Evolutionary conservation across 2,888 invertebrate genomes (phyloP), one percentile per base, ranked within the genome.

Genomic region (Acanthacorydalis orientalis): DNA sequence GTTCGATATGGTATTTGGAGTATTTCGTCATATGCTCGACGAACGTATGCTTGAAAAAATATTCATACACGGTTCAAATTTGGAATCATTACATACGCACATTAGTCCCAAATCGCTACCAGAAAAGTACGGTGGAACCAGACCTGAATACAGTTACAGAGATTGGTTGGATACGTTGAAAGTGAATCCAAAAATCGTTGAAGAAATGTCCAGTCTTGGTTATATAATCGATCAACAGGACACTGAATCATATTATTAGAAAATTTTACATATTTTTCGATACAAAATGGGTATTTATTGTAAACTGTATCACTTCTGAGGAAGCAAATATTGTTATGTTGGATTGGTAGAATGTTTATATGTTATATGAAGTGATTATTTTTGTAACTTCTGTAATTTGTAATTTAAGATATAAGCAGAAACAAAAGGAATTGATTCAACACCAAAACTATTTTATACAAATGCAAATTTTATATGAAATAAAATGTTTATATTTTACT

Each of bases 21-120:
- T 86, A 14, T 86, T 88, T 63, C 85, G 83, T 56, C 86, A 87
- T 0, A 68, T 88, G 23, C 65, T 88, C 23, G 79, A 77, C 57
- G 64, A 75, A 1, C 60, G 69, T 32, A 86, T 85, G 83, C 72
- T 72, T 10, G 72, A 78, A 15, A 69, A 67, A 39, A 60, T 73
- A 7, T 71, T 62, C 52, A 80, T 83, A 64, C 88, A 88, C 60
- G 85, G 86, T 0, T 69, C 73, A 44, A 75, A 88, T 59, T 68
- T 77, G 68, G 69, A 72, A 23, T 83, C 83, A 1, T 68, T 88
- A 1, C 87, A 87, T 58, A 73, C 80, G 51, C 80, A 85, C 58
- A 76, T 88, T 11, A 65, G 70, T 37, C 80, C 82, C 0, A 75
- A 78, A 41, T 74, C 75, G 61, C 67, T 88, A 38, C 86, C 88